These are phyloP conservation scores for Acanthurus lineatus DNA, from an alignment of 2,797 vertebrate species.

Conservation along the genomic window DNA sequence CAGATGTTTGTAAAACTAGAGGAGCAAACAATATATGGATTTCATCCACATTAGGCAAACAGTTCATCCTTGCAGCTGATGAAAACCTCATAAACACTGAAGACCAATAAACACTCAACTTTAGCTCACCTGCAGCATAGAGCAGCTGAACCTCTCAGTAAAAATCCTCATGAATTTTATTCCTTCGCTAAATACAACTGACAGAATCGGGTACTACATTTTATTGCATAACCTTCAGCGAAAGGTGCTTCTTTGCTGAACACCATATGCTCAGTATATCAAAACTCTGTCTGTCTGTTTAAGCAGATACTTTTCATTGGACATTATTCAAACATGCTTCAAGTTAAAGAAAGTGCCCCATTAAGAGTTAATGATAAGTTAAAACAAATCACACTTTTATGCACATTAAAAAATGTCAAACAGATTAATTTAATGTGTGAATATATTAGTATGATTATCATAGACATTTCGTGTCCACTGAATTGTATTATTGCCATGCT, in stretches of 20 bases:
- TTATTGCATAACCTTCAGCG: conserved; percentile 43
- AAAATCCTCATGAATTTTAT: conserved; percentile 56
- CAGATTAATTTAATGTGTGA: not conserved
- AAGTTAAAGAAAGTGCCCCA: not conserved
- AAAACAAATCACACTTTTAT: not conserved
- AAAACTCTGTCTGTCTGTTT: conserved; percentile 7
- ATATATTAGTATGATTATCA: not conserved
- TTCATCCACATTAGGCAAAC: conserved; percentile 69
- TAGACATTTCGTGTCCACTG: not conserved
- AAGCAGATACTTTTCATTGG: not conserved
- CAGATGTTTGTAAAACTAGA: conserved; percentile 75
- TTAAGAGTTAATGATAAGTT: not conserved
- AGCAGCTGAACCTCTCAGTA: conserved; percentile 45
- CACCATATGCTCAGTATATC: conserved; percentile 9
- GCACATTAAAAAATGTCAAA: not conserved
- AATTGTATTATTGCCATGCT: not conserved
- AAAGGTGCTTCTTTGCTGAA: conserved; percentile 14
- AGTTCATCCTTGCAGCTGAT: conserved; percentile 64
- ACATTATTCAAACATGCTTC: not conserved
- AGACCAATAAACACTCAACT: conserved; percentile 59
- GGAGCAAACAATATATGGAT: conserved; percentile 65
- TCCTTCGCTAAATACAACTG: conserved; percentile 41
- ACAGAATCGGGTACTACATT: conserved; percentile 40
- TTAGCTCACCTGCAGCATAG: conserved; percentile 59
- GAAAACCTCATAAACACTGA: conserved; percentile 48